Percentiles rank a stretch among this genome's conserved stretches.
Evolutionary conservation across 2,797 vertebrate species (phyloP).

Genomic region (Uromys caudimaculatus): DNA sequence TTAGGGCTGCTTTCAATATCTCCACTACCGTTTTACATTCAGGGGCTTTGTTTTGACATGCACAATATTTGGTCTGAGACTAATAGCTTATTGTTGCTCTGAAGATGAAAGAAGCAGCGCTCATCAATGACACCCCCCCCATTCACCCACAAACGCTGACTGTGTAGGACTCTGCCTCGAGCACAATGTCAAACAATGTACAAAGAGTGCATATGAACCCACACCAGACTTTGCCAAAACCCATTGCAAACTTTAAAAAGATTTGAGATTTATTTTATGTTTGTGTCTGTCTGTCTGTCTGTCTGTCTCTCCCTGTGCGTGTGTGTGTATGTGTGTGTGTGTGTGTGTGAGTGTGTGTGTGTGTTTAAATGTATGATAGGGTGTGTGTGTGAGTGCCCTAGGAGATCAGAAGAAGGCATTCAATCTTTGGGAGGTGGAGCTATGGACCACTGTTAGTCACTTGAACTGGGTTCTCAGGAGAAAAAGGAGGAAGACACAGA

Average conservation of each 20-base stretch:
- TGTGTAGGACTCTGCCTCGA: neutral
- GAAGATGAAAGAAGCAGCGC: neutral
- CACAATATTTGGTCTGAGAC: conserved; percentile 9
- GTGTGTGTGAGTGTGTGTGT: neutral
- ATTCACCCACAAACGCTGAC: neutral
- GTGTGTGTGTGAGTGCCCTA: neutral
- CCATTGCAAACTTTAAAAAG: neutral
- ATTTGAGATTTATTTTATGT: neutral
- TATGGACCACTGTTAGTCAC: neutral
- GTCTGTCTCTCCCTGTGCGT: no score
- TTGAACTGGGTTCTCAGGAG: neutral
- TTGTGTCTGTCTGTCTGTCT: rapidly evolving
- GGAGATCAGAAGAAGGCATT: neutral
- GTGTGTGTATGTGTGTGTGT: neutral
- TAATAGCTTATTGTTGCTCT: neutral
- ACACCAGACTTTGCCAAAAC: neutral
- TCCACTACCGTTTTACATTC: neutral
- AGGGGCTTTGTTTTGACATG: conserved; percentile 56
- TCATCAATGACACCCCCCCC: neutral
- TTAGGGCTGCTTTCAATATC: conserved; percentile 36
- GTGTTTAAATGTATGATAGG: neutral
- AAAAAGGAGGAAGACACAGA: neutral
- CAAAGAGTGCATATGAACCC: neutral
- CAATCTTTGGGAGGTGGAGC: neutral
- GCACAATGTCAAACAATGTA: neutral